These are phyloP conservation scores for Heteromurus nitidus DNA, from an alignment of 2,888 invertebrate species.

Conservation along the genomic window DNA sequence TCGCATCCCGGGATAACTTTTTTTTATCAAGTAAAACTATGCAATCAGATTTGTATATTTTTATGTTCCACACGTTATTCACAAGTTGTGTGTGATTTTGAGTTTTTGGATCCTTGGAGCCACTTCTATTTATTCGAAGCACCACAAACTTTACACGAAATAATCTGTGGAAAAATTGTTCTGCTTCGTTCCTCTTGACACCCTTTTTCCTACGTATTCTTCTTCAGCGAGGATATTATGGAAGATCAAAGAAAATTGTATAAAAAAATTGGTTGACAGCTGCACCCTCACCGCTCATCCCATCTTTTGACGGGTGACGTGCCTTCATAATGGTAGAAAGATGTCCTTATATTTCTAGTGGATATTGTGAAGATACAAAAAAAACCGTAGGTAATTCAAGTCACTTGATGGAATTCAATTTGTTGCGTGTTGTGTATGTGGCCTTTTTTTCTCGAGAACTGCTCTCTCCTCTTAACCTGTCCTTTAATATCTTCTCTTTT, in stretches of 20 bases:
- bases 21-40: too few species aligned
- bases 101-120: too few species aligned
- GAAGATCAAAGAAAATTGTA: too few species aligned
- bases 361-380: not conserved
- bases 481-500: conserved; percentile 15
- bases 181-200: too few species aligned
- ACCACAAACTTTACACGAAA: too few species aligned
- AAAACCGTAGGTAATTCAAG: conserved; percentile 57
- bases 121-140: too few species aligned
- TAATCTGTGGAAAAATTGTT: too few species aligned
- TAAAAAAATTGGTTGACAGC: not conserved
- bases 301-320: not conserved
- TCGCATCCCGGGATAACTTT: conserved; percentile 42
- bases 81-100: too few species aligned
- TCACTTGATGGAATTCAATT: conserved; percentile 65
- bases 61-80: too few species aligned
- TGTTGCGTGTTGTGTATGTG: conserved; percentile 56
- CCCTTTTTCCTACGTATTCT: too few species aligned
- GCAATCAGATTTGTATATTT: too few species aligned
- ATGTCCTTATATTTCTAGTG: not conserved
- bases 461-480: conserved; percentile 41
- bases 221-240: too few species aligned
- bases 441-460: conserved; percentile 15
- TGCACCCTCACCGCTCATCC: conserved; percentile 5
- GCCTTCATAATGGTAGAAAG: not conserved